Evolutionary conservation across 2,113 vertebrate species (phyloP).

Genomic region (Phocoena phocoena): DNA sequence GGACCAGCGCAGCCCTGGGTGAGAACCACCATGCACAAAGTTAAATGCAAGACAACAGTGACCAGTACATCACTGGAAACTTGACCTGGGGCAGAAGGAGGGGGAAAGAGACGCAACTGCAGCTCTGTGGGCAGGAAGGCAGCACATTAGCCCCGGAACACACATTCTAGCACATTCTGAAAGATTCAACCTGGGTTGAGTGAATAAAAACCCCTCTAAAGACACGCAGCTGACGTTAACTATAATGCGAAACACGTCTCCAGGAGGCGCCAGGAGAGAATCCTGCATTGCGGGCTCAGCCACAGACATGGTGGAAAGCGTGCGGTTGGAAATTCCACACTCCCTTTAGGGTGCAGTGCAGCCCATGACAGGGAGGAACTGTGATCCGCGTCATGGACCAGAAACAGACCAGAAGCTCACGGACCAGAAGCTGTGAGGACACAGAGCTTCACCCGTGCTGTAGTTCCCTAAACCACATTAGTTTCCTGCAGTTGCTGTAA

Average conservation of each 20-base stretch:
- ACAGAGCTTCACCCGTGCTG: background rate
- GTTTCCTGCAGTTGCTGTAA: background rate
- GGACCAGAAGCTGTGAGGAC: background rate
- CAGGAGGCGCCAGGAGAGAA: too few species aligned
- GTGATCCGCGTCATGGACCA: fast-evolving
- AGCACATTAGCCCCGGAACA: background rate
- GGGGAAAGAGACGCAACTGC: background rate
- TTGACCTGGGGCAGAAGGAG: background rate
- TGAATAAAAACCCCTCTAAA: background rate
- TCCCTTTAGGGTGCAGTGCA: background rate
- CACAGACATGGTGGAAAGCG: fast-evolving
- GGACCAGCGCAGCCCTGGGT: background rate
- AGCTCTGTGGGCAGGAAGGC: too few species aligned
- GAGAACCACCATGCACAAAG: background rate
- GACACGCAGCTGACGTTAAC: background rate
- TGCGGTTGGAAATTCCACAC: background rate
- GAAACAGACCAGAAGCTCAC: background rate
- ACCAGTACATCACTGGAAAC: background rate
- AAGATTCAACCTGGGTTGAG: background rate
- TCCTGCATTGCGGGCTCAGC: background rate
- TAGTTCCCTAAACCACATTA: background rate
- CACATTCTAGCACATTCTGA: background rate
- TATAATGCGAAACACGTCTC: background rate
- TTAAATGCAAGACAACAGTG: background rate
- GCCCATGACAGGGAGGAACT: background rate